Conservation (phyloP, 2,113 vertebrate species). For the Tricholaema leucomelas region DNA sequence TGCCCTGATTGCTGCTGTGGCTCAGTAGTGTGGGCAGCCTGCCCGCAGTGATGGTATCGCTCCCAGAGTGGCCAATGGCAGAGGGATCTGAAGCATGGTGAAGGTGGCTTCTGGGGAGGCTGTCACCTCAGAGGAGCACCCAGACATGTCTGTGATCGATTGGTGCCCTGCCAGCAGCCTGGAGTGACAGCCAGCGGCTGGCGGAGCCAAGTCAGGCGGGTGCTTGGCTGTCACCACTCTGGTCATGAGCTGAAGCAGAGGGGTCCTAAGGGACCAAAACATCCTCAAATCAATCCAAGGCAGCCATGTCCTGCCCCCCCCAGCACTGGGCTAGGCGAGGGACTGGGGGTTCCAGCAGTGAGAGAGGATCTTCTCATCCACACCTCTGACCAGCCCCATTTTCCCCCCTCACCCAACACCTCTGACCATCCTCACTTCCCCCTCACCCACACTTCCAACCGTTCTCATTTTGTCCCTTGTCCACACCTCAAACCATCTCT, state of each 20-base stretch:
- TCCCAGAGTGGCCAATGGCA: background rate
- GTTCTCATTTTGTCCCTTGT: no score
- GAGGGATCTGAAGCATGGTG: background rate
- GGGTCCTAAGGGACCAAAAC: background rate
- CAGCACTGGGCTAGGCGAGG: background rate
- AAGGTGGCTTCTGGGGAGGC: background rate
- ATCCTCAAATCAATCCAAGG: background rate
- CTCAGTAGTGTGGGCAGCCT: background rate
- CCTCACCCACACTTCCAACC: no score
- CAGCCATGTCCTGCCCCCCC: background rate
- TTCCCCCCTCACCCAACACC: no score
- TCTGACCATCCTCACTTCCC: no score
- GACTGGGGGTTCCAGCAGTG: rapidly evolving
- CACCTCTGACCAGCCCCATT: no score
- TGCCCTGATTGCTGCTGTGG: no score
- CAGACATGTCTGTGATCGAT: background rate
- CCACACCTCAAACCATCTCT: no score
- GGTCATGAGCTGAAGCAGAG: background rate
- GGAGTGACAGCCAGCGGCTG: background rate
- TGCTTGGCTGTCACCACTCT: background rate
- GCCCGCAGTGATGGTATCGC: background rate
- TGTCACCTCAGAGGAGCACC: background rate
- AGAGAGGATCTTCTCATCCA: no score
- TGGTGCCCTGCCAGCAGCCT: background rate
- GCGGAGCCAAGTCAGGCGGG: background rate